Conservation (phyloP, 53 echinoderm and acorn worm genomes). For the Hippasteria phrygiana region DNA sequence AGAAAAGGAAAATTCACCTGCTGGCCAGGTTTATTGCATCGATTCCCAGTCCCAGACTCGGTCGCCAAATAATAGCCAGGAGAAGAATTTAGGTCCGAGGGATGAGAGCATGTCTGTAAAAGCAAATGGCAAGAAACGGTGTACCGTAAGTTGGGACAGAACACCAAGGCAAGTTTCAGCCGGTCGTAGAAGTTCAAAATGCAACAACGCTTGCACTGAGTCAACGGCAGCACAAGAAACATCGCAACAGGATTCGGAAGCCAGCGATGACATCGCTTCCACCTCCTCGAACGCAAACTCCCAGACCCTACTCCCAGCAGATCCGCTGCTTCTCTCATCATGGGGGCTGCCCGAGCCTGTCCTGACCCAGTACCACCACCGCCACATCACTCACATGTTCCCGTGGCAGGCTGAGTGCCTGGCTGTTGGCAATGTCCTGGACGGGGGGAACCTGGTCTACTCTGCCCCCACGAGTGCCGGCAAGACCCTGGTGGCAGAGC, state of each 20-base stretch:
- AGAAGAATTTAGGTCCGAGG: no score
- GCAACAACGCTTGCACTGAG: neutral
- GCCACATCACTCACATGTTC: slow-evolving; percentile 90
- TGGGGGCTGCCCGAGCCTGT: slow-evolving; percentile 93
- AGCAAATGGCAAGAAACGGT: no score
- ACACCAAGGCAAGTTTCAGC: neutral
- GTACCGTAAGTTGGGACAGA: neutral
- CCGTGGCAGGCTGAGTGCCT: slow-evolving; percentile 98
- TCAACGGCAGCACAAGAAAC: neutral
- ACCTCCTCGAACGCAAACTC: slow-evolving; percentile 55
- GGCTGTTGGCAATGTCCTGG: slow-evolving; percentile 75
- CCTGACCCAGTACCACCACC: slow-evolving; percentile 86
- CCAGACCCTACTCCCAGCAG: slow-evolving; percentile 65
- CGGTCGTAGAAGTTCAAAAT: neutral
- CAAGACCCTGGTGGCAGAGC: slow-evolving; percentile 97
- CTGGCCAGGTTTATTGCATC: slow-evolving; percentile 54
- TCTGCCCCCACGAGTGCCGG: slow-evolving; percentile 99
- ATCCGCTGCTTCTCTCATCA: slow-evolving; percentile 88
- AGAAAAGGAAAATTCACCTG: slow-evolving; percentile 47
- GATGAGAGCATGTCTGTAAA: no score
- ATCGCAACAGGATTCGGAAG: neutral
- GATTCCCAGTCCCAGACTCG: slow-evolving; percentile 35
- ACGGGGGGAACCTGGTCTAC: slow-evolving; percentile 95
- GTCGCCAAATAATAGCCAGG: neutral
- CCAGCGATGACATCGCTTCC: neutral